phyloP scores from a whole-genome alignment of 2,113 vertebrate species.

The Rhombomys opimus region DNA sequence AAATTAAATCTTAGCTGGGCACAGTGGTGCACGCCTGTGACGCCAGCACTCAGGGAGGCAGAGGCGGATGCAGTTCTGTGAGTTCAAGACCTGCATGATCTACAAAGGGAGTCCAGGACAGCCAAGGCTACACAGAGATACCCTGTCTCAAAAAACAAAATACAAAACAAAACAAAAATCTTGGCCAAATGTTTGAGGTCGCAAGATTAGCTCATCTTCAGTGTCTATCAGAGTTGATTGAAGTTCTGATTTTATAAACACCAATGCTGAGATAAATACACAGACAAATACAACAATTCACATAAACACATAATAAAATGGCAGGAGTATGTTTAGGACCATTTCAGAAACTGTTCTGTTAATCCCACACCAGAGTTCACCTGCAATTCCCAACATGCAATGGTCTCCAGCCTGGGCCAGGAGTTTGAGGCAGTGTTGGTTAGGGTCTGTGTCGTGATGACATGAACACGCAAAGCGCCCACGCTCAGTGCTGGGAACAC shows the following conservation, averaged over 20 bases:
- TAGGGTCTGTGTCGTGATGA: background rate
- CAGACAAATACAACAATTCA: background rate
- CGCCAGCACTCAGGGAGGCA: too few relatives aligned
- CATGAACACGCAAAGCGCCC: background rate
- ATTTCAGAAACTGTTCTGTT: background rate
- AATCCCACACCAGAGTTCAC: background rate
- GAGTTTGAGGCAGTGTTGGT: background rate
- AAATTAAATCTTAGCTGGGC: background rate
- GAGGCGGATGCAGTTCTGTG: too few relatives aligned
- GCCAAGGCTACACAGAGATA: too few relatives aligned
- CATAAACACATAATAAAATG: background rate
- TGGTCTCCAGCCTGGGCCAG: background rate
- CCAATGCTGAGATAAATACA: background rate
- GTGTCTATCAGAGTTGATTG: background rate
- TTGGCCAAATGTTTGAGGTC: background rate
- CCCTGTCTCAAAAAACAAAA: too few relatives aligned
- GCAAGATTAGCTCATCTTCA: background rate
- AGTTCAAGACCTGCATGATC: too few relatives aligned
- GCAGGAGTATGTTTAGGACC: background rate
- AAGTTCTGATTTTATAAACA: background rate
- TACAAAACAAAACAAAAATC: too few relatives aligned
- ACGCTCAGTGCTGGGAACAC: background rate
- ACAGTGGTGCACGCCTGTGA: too few relatives aligned
- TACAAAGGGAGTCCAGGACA: too few relatives aligned
- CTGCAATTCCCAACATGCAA: background rate